Percentiles rank a stretch among this genome's conserved stretches.
These are phyloP conservation scores for Eulimnadia texana DNA, from an alignment of 1,140 invertebrate genomes.

Conservation along the genomic window DNA sequence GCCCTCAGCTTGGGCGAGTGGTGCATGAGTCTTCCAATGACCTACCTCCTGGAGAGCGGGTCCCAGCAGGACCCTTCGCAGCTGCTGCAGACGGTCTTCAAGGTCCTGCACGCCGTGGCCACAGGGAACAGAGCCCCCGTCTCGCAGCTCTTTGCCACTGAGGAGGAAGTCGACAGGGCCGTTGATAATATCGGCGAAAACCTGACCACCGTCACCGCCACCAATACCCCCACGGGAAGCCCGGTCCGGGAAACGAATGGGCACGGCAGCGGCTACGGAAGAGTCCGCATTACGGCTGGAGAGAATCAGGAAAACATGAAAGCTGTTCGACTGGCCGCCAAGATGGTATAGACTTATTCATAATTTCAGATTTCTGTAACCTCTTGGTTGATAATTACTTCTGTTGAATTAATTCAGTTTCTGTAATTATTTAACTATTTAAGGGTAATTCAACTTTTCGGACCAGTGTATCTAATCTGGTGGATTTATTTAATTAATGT, in stretches of 20 bases:
- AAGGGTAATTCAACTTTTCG: too few species aligned
- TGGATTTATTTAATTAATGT: too few species aligned
- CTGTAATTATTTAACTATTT: too few species aligned
- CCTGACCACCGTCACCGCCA: neutral
- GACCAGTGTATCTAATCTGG: too few species aligned
- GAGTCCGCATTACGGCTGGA: neutral
- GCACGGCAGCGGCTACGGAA: neutral
- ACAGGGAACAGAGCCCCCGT: slow-evolving; percentile 25
- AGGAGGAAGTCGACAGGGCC: neutral
- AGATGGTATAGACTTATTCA: too few species aligned
- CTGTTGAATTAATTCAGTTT: too few species aligned
- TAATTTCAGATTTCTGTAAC: neutral
- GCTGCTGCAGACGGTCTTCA: slow-evolving; percentile 16
- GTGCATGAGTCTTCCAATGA: slow-evolving; percentile 58
- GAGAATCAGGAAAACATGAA: slow-evolving; percentile 6
- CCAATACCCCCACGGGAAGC: neutral
- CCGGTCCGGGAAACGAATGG: neutral
- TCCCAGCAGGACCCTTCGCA: slow-evolving; percentile 24
- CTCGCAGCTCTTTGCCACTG: neutral
- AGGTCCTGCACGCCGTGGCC: slow-evolving; percentile 33
- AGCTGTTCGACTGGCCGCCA: slow-evolving; percentile 11
- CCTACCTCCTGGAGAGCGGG: slow-evolving; percentile 31
- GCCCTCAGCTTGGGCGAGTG: slow-evolving; percentile 84
- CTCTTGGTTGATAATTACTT: too few species aligned
- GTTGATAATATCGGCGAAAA: slow-evolving; percentile 2